Evolutionary conservation across 2,797 vertebrate genomes (phyloP), one percentile per base, ranked within the genome.

Genomic region (Mallotus villosus): DNA sequence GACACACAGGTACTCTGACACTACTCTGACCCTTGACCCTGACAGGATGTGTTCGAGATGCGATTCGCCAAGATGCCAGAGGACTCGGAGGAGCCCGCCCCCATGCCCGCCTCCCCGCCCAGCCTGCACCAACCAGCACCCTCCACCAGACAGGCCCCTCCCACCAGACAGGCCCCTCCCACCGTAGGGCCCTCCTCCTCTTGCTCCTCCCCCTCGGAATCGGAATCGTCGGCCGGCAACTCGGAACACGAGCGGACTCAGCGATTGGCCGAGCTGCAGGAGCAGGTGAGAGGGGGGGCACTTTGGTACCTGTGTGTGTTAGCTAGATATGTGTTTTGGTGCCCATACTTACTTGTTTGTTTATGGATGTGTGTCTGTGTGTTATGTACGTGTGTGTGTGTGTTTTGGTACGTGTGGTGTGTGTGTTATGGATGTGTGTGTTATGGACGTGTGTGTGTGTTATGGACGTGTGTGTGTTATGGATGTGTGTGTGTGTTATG

Each of bases 21-120:
- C 85, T 86, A 24, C 92, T 91, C 62, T 90, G 92, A 3, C 89
- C 90, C 0, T 86, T 79, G 92, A 3, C 89, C 90, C 0, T 86
- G 78, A 70, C 75, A 46, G 96, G 97, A 98, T 14, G 95, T 98
- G 24, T 98, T 98, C 25, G 96, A 98, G 89, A 98, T 97, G 96
- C 94, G 95, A 51, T 97, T 97, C 0, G 96, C 96, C 75, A 97
- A 97, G 89, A 97, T 97, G 94, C 96, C 97, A 0, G 96, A 97
- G 57, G 96, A 98, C 62, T 94, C 94, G 0, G 94, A 95, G 85
- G 95, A 96, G 60, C 0, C 79, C 2, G 77, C 88, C 3, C 89
- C 93, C 0, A 91, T 94, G 66, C 95, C 94, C 25, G 94, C 94
- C 3, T 96, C 94, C 0, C 95, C 87, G 0, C 92, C 93, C 41